Base-by-base conservation (phyloP, 2,888 invertebrate genomes). In the Macroteleia sp. region DNA sequence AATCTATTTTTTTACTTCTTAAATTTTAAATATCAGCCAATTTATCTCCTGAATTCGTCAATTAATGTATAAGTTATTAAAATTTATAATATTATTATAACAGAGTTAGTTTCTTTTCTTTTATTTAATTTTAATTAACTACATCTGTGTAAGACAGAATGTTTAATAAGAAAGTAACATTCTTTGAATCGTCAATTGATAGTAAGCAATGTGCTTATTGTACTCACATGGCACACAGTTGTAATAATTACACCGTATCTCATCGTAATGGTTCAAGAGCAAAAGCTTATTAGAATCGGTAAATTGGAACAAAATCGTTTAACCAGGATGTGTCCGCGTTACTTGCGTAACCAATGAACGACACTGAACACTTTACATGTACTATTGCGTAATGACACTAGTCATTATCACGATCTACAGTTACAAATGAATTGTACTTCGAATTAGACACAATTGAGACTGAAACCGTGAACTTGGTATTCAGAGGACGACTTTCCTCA, bases 301-400 rank as follows among this genome's bases (percentile, higher is more conserved):
- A 85, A 89, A 89, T 87, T 88, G 88, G 84, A 83, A 85, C 86
- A 83, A 87, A 87, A 88, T 85, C 87, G 84, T 88, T 88, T 88
- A 89, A 88, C 85, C 86, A 87, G 89, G 89, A 89, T 89, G 87
- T 88, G 84, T 85, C 85, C 83, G 84, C 81, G 82, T 85, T 83
- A 82, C 83, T 89, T 89, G 85, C 83, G 85, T 81, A 89, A 89
- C 83, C 76, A 82, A 88, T 83, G 73, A 81, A 76, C 67, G 84
- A 81, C 83, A 85, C 85, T 84, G 84, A 77, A 85, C 81, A 81
- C 83, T 86, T 86, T 85, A 84, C 87, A 86, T 86, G 83, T 81
- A 67, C 83, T 81, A 86, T 89, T 88, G 82, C 86, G 83, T 84
- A 89, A 89, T 85, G 79, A 74, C 80, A 70, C 75, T 67, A 83